These are phyloP conservation scores for Coenonympha arcania DNA, from an alignment of 2,888 invertebrate genomes.

Conservation along the genomic window DNA sequence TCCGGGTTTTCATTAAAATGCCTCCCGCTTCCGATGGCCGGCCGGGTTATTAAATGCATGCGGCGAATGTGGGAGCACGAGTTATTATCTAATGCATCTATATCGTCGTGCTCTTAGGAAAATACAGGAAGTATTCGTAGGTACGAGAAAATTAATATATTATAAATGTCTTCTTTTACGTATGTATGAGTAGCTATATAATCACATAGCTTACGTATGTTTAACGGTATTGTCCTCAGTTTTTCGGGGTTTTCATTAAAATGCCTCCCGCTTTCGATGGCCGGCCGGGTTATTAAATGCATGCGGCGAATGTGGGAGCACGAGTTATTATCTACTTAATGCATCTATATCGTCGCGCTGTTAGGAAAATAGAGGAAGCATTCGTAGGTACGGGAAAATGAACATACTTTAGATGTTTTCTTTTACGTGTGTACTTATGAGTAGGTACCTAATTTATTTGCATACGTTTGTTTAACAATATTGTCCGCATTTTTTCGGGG, in stretches of 20 bases:
- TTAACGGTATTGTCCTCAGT: too few relatives aligned
- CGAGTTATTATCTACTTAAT: background rate
- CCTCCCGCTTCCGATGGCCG: conserved; percentile 46
- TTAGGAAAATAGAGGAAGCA: background rate
- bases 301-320: conserved; percentile 11
- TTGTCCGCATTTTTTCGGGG: too few relatives aligned
- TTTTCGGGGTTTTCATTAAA: conserved; percentile 63
- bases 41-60: conserved; percentile 21
- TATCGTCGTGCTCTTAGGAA: background rate
- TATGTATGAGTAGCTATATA: too few relatives aligned
- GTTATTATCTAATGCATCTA: background rate
- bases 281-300: conserved; percentile 20
- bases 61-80: conserved; percentile 9
- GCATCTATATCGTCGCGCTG: background rate
- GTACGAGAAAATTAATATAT: too few relatives aligned
- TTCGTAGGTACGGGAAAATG: too few relatives aligned
- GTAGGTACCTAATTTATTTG: too few relatives aligned
- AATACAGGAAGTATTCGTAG: background rate
- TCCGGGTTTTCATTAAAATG: conserved; percentile 63
- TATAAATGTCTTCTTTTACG: too few relatives aligned
- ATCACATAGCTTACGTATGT: too few relatives aligned
- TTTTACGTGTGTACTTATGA: too few relatives aligned
- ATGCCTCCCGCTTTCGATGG: conserved; percentile 51
- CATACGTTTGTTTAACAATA: too few relatives aligned
- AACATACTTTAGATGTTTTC: too few relatives aligned